phyloP scores from a whole-genome alignment of 2,113 vertebrate genomes.

The Brienomyrus longianalis region DNA sequence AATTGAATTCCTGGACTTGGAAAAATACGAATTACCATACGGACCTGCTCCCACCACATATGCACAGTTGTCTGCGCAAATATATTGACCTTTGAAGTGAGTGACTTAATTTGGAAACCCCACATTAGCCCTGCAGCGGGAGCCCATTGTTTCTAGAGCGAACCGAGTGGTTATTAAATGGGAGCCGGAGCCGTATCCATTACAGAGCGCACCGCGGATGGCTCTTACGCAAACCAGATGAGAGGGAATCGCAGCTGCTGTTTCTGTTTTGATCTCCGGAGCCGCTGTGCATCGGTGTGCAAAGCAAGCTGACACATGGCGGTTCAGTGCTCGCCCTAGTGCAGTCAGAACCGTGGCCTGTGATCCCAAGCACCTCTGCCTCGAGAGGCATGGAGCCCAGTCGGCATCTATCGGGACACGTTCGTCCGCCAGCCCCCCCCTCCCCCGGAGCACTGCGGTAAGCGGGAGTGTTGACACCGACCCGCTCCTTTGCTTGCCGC shows the following conservation, averaged over 20 bases:
- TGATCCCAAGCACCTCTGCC: neutral
- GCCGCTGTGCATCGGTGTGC: slow-evolving; percentile 36
- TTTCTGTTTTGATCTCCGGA: slow-evolving; percentile 50
- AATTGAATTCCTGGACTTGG: slow-evolving; percentile 33
- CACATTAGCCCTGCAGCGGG: slow-evolving; percentile 24
- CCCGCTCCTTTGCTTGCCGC: neutral
- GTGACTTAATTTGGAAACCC: slow-evolving; percentile 41
- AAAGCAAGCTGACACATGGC: neutral
- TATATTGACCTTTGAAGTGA: slow-evolving; percentile 38
- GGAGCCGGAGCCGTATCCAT: slow-evolving; percentile 47
- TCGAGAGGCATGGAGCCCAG: neutral
- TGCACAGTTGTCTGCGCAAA: slow-evolving; percentile 30
- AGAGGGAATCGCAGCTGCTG: slow-evolving; percentile 41
- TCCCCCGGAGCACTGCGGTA: neutral
- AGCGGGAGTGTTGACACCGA: neutral
- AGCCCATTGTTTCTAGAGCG: slow-evolving; percentile 44
- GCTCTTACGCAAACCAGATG: slow-evolving; percentile 61
- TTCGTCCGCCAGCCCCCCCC: neutral
- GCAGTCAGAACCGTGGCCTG: neutral
- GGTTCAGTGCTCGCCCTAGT: neutral
- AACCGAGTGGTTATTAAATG: slow-evolving; percentile 45
- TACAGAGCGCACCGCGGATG: slow-evolving; percentile 48
- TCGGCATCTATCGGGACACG: neutral
- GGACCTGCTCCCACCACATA: slow-evolving; percentile 32
- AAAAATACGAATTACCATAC: slow-evolving; percentile 37